These are phyloP conservation scores for Amphipoea lucens DNA, from an alignment of 2,888 invertebrate species.

Conservation along the genomic window DNA sequence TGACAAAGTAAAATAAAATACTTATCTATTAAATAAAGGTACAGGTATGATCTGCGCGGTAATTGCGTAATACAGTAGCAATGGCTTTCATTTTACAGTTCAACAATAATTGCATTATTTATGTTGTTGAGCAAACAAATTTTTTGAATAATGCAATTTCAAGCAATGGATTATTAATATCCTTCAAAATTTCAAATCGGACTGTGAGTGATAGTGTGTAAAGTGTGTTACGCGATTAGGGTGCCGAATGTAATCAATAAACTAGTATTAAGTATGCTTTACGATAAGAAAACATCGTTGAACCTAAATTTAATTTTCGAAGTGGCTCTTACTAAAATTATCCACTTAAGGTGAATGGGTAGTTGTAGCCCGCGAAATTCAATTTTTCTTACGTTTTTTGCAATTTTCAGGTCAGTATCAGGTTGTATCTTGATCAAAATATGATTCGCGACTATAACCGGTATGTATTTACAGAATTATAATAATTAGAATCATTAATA, in stretches of 20 bases:
- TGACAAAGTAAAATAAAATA: not conserved
- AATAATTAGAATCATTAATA: too few relatives aligned
- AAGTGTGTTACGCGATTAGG: not conserved
- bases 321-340: constrained; percentile 12
- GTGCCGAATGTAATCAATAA: not conserved
- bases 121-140: too few relatives aligned
- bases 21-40: not conserved
- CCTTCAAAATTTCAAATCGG: not conserved
- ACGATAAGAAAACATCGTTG: not conserved
- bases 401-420: too few relatives aligned
- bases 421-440: too few relatives aligned
- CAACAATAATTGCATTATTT: not conserved
- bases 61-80: too few relatives aligned
- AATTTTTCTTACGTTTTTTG: too few relatives aligned
- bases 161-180: not conserved
- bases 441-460: too few relatives aligned
- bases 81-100: not conserved
- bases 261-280: not conserved
- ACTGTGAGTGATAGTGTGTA: not conserved
- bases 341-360: too few relatives aligned
- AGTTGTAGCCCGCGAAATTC: too few relatives aligned
- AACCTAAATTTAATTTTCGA: constrained; percentile 4
- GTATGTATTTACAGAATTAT: too few relatives aligned
- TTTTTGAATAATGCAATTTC: not conserved
- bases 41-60: not conserved